Base-by-base conservation (phyloP, 92 coral and sea anemone genomes). In the Epizoanthus fatuus region DNA sequence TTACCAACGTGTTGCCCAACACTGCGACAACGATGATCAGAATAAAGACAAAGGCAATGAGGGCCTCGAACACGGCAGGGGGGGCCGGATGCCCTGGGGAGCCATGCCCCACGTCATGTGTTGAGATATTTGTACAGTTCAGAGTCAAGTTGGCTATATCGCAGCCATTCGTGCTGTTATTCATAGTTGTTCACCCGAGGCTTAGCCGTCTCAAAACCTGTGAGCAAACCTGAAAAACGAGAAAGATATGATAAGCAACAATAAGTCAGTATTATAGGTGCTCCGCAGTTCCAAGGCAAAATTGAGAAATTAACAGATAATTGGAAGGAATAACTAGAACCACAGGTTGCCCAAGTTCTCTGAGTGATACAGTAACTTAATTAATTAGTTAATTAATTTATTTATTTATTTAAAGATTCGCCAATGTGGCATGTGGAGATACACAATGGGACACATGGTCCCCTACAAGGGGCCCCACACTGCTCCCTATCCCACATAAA, bases 1-100 rank as follows among this genome's bases (percentile, higher is more conserved):
- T 81, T 9, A 95, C 98, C 64, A 90, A 17, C 10, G 86, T 32
- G 84, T 95, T 95, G 39, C 93, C 91, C 13, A 88, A 58, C 14
- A 93, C 74, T 7, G 96, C 96, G 12, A 87, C 87, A 2, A 93
- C n/a, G 4, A 76, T 86, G 52, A 93, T 90, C 19, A 86, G 75
- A 13, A 79, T 67, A 78, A 81, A 56, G 3, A 84, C 59, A 2
- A 82, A 45, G 3, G 71, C 65, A 8, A 91, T 45, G 70, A 95
- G 75, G 57, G 84, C 71, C 1, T 53, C 69, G 37, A 90, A 88
- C 5, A 91, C 47, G 2, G n/a, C 19, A 37, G 72, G 72, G 20
- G 42, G 49, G 4, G 5, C 29, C 2, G 12, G 29, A 2, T 62
- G 29, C 9, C 10, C 29, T 5, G 13, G 6, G 4, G 10, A 3